Percentiles rank a stretch among this genome's conserved stretches.
Evolutionary conservation across 1,140 invertebrate genomes (phyloP).

Genomic region (Drosophila bipectinata): DNA sequence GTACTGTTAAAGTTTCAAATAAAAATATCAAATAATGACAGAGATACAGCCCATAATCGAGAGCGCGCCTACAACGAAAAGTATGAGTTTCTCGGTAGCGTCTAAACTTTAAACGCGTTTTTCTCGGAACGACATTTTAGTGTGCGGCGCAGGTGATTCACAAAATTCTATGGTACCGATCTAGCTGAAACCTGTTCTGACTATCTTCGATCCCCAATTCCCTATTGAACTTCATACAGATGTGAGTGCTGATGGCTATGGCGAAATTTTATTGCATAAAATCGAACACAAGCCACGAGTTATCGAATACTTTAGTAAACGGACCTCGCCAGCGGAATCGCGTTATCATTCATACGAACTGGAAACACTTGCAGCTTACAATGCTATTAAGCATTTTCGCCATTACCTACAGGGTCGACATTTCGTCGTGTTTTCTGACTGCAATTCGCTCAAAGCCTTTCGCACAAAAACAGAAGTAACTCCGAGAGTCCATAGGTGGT

Average conservation of each 20-base stretch:
- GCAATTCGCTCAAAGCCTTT: neutral
- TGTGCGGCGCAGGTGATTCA: too few relatives aligned
- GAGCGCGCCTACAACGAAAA: too few relatives aligned
- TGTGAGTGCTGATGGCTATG: neutral
- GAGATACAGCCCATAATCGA: too few relatives aligned
- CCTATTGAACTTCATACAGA: conserved; percentile 24
- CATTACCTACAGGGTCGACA: conserved; percentile 1
- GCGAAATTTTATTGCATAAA: conserved; percentile 12
- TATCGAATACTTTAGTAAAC: conserved; percentile 2
- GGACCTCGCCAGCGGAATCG: neutral
- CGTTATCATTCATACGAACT: neutral
- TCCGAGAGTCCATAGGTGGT: neutral
- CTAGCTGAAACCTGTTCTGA: too few relatives aligned
- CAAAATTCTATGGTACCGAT: too few relatives aligned
- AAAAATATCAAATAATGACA: too few relatives aligned
- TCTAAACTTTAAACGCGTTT: too few relatives aligned
- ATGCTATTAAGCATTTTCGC: neutral
- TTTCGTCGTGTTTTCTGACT: neutral
- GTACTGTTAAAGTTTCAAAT: too few relatives aligned
- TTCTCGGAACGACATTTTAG: too few relatives aligned
- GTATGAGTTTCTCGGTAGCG: too few relatives aligned
- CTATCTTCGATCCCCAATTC: conserved; percentile 22
- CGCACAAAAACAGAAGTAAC: conserved; percentile 1
- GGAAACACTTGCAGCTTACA: neutral
- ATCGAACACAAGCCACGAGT: neutral